phyloP scores from a whole-genome alignment of 2,888 invertebrate species.

The Drosophila emarginata region DNA sequence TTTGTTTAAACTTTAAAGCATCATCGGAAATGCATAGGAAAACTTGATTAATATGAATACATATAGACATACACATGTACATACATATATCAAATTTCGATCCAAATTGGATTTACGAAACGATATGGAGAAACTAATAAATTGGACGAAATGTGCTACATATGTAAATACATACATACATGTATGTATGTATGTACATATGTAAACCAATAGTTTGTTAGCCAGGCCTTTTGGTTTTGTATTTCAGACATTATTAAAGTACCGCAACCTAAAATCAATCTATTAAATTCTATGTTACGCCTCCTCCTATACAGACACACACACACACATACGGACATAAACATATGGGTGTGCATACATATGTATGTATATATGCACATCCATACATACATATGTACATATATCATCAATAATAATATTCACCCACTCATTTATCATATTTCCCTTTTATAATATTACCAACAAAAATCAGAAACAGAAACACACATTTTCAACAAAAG shows the following conservation, averaged over 20 bases:
- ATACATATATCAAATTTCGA: not conserved
- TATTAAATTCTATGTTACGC: slow-evolving; percentile 1
- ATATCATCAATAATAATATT: slow-evolving; percentile 10
- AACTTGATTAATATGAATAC: too few relatives aligned
- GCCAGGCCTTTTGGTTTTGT: not conserved
- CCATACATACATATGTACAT: not conserved
- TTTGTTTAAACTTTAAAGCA: too few relatives aligned
- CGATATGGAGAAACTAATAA: not conserved
- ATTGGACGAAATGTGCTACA: slow-evolving; percentile 14
- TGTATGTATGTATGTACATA: not conserved
- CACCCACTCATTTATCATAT: slow-evolving; percentile 17
- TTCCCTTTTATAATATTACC: slow-evolving; percentile 7
- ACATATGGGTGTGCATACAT: too few relatives aligned
- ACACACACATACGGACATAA: too few relatives aligned
- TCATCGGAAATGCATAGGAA: too few relatives aligned
- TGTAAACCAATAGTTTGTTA: not conserved
- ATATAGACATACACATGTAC: slow-evolving; percentile 11
- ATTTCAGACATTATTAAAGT: not conserved
- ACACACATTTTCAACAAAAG: not conserved
- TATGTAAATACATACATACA: too few relatives aligned
- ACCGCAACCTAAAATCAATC: slow-evolving; percentile 4
- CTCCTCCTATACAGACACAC: too few relatives aligned
- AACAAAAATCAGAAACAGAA: slow-evolving; percentile 17
- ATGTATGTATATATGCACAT: not conserved
- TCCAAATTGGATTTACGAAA: not conserved